Conservation (phyloP, 2,113 vertebrate species). For the Varanus komodoensis region DNA sequence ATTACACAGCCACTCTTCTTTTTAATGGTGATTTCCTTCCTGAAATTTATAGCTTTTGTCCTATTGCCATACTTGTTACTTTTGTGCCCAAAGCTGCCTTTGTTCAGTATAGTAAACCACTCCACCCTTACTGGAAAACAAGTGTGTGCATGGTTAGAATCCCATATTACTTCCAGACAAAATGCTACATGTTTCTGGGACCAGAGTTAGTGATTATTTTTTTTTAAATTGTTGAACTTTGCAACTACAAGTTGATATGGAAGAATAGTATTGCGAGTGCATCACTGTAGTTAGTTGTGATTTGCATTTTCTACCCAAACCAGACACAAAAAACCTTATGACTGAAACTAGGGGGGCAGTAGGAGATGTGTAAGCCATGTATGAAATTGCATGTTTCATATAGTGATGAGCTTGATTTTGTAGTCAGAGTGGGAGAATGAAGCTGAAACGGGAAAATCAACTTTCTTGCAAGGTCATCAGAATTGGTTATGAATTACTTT, state of each 20-base stretch:
- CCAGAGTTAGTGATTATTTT: slow-evolving; percentile 73
- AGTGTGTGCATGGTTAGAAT: slow-evolving; percentile 51
- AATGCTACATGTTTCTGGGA: slow-evolving; percentile 29
- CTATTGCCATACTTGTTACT: not conserved
- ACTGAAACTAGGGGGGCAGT: slow-evolving; percentile 52
- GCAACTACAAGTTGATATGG: slow-evolving; percentile 4
- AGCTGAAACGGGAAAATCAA: slow-evolving; percentile 62
- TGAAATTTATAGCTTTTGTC: not conserved
- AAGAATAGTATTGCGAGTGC: slow-evolving; percentile 6
- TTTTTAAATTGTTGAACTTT: slow-evolving; percentile 53
- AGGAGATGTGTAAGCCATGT: slow-evolving; percentile 48
- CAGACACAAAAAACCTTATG: slow-evolving; percentile 30
- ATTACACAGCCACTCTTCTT: not conserved
- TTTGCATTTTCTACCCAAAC: slow-evolving; percentile 22
- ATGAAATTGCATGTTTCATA: slow-evolving; percentile 66
- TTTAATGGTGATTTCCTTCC: not conserved
- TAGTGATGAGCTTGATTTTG: slow-evolving; percentile 71
- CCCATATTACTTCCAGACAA: slow-evolving; percentile 34
- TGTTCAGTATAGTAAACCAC: slow-evolving; percentile 56
- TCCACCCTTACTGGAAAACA: slow-evolving; percentile 42
- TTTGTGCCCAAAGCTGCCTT: not conserved
- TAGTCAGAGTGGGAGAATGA: not conserved
- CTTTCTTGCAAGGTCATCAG: slow-evolving; percentile 56
- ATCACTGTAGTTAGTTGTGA: slow-evolving; percentile 5
- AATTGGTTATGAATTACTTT: slow-evolving; percentile 59